Conservation (phyloP, 2,888 invertebrate genomes). For the Rhagonycha lutea region DNA sequence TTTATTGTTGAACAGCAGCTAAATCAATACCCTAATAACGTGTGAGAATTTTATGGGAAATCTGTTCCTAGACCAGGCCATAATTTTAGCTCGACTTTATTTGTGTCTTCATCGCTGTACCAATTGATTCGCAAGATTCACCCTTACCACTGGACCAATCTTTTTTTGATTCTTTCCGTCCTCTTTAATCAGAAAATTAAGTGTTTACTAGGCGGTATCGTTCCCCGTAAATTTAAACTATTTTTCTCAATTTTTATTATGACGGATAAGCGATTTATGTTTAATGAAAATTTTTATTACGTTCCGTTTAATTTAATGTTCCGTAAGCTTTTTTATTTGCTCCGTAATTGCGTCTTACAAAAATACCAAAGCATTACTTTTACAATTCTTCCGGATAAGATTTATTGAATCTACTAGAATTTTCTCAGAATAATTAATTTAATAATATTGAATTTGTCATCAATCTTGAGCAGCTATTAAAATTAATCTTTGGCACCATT, state of each 20-base stretch:
- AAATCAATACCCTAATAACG: conserved; percentile 39
- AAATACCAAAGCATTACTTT: background rate
- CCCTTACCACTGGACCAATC: background rate
- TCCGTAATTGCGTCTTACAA: background rate
- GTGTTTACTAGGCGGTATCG: background rate
- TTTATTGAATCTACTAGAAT: background rate
- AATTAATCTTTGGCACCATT: background rate
- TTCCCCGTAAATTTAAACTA: background rate
- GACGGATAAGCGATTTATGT: background rate
- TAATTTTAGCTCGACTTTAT: conserved; percentile 29
- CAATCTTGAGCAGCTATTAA: background rate
- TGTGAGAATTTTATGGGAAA: conserved; percentile 33
- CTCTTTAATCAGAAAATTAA: background rate
- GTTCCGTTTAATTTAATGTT: background rate
- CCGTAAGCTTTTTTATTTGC: background rate
- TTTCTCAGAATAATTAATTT: background rate
- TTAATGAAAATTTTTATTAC: background rate
- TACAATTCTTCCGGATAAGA: background rate
- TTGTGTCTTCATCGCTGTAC: conserved; percentile 6
- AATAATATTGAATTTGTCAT: background rate
- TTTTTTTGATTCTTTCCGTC: background rate
- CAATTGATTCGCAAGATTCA: background rate
- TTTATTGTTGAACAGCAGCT: conserved; percentile 30
- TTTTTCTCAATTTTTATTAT: background rate
- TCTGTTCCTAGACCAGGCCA: conserved; percentile 19